These are phyloP conservation scores for Aphelinus atriplicis DNA, from an alignment of 1,140 invertebrate species.

Conservation along the genomic window DNA sequence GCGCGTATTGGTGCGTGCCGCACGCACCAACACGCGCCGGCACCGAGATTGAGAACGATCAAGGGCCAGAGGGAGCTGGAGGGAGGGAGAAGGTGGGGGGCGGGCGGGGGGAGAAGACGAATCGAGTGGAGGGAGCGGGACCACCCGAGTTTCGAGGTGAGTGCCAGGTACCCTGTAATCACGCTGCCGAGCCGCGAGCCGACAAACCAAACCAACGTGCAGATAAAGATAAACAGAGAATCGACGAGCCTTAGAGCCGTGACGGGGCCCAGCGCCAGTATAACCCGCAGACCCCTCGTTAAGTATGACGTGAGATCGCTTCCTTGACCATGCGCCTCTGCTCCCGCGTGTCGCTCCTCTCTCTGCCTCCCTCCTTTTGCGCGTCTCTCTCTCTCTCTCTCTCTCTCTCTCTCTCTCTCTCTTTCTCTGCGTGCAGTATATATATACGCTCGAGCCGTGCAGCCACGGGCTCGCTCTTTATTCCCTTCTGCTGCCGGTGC, in stretches of 20 bases:
- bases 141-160: constrained; percentile 67
- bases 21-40: too few species aligned
- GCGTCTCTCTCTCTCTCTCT: constrained; percentile 13
- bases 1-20: too few species aligned
- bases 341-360: constrained; percentile 20
- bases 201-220: constrained; percentile 67
- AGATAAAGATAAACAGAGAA: constrained; percentile 68
- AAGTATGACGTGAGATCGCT: constrained; percentile 65
- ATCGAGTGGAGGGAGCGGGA: constrained; percentile 44
- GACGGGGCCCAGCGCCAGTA: constrained; percentile 47
- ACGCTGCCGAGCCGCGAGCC: constrained; percentile 64
- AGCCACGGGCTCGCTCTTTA: constrained; percentile 36
- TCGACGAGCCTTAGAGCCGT: constrained; percentile 57
- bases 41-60: constrained; percentile 29
- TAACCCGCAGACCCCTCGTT: constrained; percentile 56
- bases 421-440: constrained; percentile 8
- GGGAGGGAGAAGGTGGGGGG: constrained; percentile 23
- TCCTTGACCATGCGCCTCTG: constrained; percentile 51
- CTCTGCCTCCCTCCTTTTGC: constrained; percentile 38
- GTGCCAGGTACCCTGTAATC: constrained; percentile 66
- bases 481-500: constrained; percentile 1
- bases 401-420: constrained; percentile 35
- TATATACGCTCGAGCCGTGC: too few species aligned
- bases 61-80: constrained; percentile 17
- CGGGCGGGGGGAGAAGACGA: constrained; percentile 27